These are phyloP conservation scores for Himalopsyche phryganea DNA, from an alignment of 1,140 invertebrate genomes.

Conservation along the genomic window DNA sequence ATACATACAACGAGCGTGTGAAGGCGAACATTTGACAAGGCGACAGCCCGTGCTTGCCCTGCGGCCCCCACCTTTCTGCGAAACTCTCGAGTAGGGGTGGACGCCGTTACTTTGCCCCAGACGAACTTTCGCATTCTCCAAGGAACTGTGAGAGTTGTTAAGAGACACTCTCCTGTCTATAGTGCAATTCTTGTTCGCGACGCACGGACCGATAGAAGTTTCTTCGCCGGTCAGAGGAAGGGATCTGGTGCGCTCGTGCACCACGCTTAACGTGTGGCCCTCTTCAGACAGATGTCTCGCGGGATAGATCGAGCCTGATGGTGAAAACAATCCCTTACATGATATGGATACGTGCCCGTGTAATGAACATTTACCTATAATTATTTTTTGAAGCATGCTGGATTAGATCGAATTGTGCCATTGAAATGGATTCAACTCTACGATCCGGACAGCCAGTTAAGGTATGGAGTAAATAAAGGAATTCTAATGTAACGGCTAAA, in stretches of 20 bases:
- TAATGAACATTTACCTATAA: background rate
- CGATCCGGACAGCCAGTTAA: too few relatives aligned
- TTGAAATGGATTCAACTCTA: too few relatives aligned
- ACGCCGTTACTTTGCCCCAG: slow-evolving; percentile 15
- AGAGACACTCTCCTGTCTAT: slow-evolving; percentile 41
- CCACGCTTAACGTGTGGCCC: slow-evolving; percentile 36
- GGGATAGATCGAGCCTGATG: slow-evolving; percentile 22
- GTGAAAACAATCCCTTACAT: slow-evolving; percentile 3
- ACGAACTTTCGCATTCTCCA: slow-evolving; percentile 43
- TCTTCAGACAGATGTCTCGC: slow-evolving; percentile 34
- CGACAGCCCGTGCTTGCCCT: slow-evolving; percentile 27
- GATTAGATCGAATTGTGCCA: too few relatives aligned
- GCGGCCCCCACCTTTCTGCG: slow-evolving; percentile 6
- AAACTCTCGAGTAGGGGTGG: slow-evolving; percentile 10
- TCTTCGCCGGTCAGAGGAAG: slow-evolving; percentile 58
- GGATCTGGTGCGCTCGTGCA: slow-evolving; percentile 63
- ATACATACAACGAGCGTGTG: slow-evolving; percentile 39
- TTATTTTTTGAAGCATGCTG: too few relatives aligned
- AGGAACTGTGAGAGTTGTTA: slow-evolving; percentile 34
- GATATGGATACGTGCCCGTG: background rate
- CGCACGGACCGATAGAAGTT: slow-evolving; percentile 58
- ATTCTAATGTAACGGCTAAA: too few relatives aligned
- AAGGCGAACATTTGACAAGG: slow-evolving; percentile 26
- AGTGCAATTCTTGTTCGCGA: slow-evolving; percentile 40
- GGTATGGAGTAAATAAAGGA: too few relatives aligned